These are phyloP conservation scores for Labeo catla DNA, from an alignment of 2,113 vertebrate species.

Conservation along the genomic window DNA sequence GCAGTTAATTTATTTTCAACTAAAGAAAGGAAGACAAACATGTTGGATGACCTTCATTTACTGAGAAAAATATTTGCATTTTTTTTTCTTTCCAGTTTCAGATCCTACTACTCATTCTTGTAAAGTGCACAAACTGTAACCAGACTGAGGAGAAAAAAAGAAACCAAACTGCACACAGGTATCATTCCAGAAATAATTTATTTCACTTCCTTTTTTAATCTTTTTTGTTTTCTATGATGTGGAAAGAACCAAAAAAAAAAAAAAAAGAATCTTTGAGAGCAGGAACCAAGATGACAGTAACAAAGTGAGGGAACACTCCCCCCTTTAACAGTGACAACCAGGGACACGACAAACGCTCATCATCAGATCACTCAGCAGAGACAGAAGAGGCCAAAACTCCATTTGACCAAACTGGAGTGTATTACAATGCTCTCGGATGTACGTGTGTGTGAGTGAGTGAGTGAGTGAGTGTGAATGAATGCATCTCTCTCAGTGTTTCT, in stretches of 20 bases:
- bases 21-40: too few species aligned
- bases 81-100: too few species aligned
- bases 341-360: constrained; percentile 63
- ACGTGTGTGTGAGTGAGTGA: constrained; percentile 32
- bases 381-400: constrained; percentile 38
- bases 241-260: constrained; percentile 68
- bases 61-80: too few species aligned
- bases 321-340: constrained; percentile 59
- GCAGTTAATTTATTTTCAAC: too few species aligned
- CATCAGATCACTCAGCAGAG: constrained; percentile 33
- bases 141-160: constrained; percentile 60
- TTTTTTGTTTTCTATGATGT: constrained; percentile 79
- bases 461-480: constrained; percentile 49
- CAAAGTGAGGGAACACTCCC: constrained; percentile 70
- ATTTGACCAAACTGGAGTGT: constrained; percentile 34
- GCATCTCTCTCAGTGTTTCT: constrained; percentile 64
- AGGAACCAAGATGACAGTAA: constrained; percentile 79
- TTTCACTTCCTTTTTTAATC: constrained; percentile 80
- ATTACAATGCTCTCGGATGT: constrained; percentile 34
- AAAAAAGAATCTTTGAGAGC: constrained; percentile 68
- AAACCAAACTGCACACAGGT: constrained; percentile 67
- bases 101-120: too few species aligned
- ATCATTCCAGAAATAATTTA: constrained; percentile 76
- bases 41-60: too few species aligned
- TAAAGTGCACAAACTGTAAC: background rate